Base-by-base conservation (phyloP, 2,888 invertebrate genomes). In the Elegia similella region DNA sequence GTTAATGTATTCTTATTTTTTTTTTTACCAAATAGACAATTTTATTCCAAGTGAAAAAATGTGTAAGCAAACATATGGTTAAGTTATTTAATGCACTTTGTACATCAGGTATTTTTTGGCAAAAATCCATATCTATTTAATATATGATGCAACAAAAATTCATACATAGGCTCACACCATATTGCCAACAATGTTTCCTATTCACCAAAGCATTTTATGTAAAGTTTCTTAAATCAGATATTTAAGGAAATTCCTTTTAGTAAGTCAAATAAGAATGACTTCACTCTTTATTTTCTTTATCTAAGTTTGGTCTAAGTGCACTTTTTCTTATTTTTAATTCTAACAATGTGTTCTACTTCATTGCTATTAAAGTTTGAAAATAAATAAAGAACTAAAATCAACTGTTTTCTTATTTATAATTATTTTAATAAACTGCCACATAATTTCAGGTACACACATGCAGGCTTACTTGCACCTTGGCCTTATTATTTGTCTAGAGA, bases 381-480 rank as follows among this genome's bases (percentile, higher is more conserved):
- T 16, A 10, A 44, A 44, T 55, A 34, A 44, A 10, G 12, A 16
- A 55, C n/a, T 17, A 46, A 16, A 34, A 54, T 6, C 8, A 34
- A 55, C 13, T 12, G 6, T 2, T 30, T 15, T 10, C 12, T 13
- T n/a, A n/a, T 13, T 43, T 53, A 42, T 15, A 15, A 55, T 32
- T 17, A 44, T 44, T 57, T 34, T 30, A 59, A 13, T 56, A 15
- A 50, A 54, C 50, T 61, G 61, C 61, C 60, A 58, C 54, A 61
- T 43, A 50, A 50, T 42, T 42, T 62, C 63, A 65, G 65, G 65
- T 62, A 63, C 62, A 62, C 54, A 63, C 62, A 62, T 55, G 42
- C 43, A 38, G 29, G 44, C 55, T 55, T 34, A 46, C 2, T 23
- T 23, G n/a, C 17, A 46, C 23, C 16, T 46, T 23, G 17, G 2